phyloP scores from a whole-genome alignment of 2,888 invertebrate species.

The Blastobasis adustella region DNA sequence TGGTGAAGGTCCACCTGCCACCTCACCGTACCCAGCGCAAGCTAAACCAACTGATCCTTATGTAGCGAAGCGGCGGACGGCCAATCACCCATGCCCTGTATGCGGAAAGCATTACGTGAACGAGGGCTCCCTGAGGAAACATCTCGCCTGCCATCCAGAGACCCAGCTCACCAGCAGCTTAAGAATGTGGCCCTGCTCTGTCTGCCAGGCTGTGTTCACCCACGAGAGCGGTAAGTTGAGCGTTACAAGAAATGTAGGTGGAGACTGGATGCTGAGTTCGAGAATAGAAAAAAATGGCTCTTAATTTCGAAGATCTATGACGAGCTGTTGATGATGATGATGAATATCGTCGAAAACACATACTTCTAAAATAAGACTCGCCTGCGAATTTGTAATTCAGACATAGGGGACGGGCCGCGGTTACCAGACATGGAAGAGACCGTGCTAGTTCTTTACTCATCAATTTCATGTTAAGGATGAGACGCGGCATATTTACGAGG shows the following conservation, averaged over 20 bases:
- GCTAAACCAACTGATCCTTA: conserved; percentile 82
- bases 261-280: too few species aligned
- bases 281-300: too few species aligned
- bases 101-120: conserved; percentile 97
- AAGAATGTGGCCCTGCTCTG: conserved; percentile 97
- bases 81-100: conserved; percentile 95
- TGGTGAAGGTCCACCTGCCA: conserved; percentile 74
- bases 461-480: too few species aligned
- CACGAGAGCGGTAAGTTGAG: conserved; percentile 89
- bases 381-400: too few species aligned
- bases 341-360: too few species aligned
- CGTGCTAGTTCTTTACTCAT: too few species aligned
- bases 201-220: conserved; percentile 95
- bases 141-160: conserved; percentile 95
- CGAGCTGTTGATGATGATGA: too few species aligned
- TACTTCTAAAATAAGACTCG: too few species aligned
- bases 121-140: conserved; percentile 93
- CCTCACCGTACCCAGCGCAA: conserved; percentile 75
- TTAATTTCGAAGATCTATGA: too few species aligned
- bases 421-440: too few species aligned
- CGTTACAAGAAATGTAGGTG: conserved; percentile 1
- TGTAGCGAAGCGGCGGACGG: conserved; percentile 94
- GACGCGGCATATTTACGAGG: too few species aligned
- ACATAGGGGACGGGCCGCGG: too few species aligned
- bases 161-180: conserved; percentile 90